These are phyloP conservation scores for Gavialis gangeticus DNA, from an alignment of 2,113 vertebrate species.

Conservation along the genomic window DNA sequence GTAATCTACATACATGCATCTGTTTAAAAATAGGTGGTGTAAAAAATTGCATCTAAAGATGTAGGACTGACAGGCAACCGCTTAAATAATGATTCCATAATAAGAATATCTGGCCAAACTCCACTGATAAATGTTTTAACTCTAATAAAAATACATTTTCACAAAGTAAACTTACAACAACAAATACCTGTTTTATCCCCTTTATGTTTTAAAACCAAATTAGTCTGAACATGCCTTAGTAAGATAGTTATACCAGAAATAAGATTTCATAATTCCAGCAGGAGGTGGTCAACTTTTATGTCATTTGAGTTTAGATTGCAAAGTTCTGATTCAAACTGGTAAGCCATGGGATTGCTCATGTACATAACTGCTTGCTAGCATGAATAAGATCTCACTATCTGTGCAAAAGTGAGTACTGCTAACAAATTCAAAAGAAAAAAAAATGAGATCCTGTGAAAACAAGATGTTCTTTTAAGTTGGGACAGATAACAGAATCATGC, in stretches of 20 bases:
- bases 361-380: neutral
- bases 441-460: neutral
- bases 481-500: neutral
- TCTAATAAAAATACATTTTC: neutral
- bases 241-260: constrained; percentile 16
- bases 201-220: constrained; percentile 7
- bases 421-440: constrained; percentile 13
- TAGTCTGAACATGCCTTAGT: neutral
- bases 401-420: neutral
- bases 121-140: neutral
- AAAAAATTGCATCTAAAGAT: neutral
- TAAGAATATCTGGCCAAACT: neutral
- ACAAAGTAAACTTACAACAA: neutral
- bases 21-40: neutral
- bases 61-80: constrained; percentile 1
- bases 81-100: constrained; percentile 16
- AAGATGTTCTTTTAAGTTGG: neutral
- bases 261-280: constrained; percentile 4
- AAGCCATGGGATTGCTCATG: constrained; percentile 6
- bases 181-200: neutral
- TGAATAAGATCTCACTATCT: neutral
- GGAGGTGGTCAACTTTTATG: neutral
- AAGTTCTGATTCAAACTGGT: neutral
- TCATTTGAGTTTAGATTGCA: neutral
- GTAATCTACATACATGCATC: neutral